Conservation (phyloP, 2,797 vertebrate species). For the Rhinoraja longicauda region DNA sequence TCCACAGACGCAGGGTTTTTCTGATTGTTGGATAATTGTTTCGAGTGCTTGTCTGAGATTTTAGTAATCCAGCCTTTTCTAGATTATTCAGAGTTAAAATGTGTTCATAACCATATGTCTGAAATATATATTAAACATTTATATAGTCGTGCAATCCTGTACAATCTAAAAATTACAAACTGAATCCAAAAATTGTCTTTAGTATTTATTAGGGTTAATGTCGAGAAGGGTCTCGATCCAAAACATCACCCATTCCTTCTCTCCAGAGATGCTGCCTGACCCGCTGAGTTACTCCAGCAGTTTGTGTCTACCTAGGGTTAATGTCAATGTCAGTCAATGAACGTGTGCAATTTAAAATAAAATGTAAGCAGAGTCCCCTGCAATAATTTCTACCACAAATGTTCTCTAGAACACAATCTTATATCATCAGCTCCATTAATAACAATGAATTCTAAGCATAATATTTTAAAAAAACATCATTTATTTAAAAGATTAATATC, state of each 20-base stretch:
- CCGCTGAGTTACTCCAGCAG: too few species aligned
- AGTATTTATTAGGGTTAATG: background rate
- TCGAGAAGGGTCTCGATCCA: too few species aligned
- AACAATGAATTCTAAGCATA: background rate
- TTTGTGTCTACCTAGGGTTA: too few species aligned
- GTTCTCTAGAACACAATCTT: background rate
- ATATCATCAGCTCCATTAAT: background rate
- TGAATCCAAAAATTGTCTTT: background rate
- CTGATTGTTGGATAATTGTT: constrained; percentile 94
- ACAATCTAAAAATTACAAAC: background rate
- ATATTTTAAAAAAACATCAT: background rate
- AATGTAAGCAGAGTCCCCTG: background rate
- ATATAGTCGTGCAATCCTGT: background rate
- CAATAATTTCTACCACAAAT: background rate
- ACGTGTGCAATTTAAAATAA: too few species aligned
- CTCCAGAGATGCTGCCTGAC: too few species aligned
- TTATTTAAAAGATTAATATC: background rate
- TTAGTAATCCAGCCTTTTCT: constrained; percentile 85
- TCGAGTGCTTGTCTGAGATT: constrained; percentile 70
- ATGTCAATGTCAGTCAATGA: too few species aligned
- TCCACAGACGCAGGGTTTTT: constrained; percentile 93
- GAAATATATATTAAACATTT: constrained; percentile 38
- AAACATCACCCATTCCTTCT: too few species aligned
- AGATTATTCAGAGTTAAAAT: constrained; percentile 85
- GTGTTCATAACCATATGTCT: constrained; percentile 94